These are phyloP conservation scores for Erebia epiphron DNA, from an alignment of 2,888 invertebrate genomes.

Conservation along the genomic window DNA sequence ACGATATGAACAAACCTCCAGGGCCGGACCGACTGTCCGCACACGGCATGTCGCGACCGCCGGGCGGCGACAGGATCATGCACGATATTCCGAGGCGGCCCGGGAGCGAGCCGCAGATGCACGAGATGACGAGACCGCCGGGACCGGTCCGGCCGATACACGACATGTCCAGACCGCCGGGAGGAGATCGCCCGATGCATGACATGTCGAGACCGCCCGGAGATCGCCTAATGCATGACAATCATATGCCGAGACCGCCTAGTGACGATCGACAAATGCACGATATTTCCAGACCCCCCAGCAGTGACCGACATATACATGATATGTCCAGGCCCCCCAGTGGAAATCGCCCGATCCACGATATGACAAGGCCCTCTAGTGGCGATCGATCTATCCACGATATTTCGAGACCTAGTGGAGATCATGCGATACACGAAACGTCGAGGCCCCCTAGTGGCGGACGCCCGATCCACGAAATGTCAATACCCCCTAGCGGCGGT, in stretches of 20 bases:
- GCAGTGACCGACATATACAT: conserved; percentile 28
- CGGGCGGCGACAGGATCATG: not conserved
- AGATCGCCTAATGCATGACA: conserved; percentile 25
- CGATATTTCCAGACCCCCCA: conserved; percentile 26
- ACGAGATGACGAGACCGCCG: conserved; percentile 26
- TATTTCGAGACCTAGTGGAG: conserved; percentile 26
- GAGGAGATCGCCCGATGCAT: conserved; percentile 28
- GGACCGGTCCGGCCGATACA: conserved; percentile 30
- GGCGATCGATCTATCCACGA: conserved; percentile 34
- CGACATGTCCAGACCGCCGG: conserved; percentile 27
- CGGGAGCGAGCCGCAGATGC: conserved; percentile 29
- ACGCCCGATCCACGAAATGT: conserved; percentile 28
- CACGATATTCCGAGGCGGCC: conserved; percentile 25
- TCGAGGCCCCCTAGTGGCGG: conserved; percentile 26
- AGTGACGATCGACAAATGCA: conserved; percentile 7
- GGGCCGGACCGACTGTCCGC: conserved; percentile 20
- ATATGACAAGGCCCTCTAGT: conserved; percentile 25
- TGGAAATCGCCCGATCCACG: not conserved
- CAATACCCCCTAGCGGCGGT: conserved; percentile 31
- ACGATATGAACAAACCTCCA: conserved; percentile 24
- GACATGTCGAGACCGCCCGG: conserved; percentile 30
- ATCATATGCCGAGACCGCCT: not conserved
- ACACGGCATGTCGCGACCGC: conserved; percentile 30
- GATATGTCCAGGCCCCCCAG: conserved; percentile 27
- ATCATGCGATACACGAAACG: conserved; percentile 30